phyloP scores from a whole-genome alignment of 2,113 vertebrate species.

The Lipotes vexillifer region DNA sequence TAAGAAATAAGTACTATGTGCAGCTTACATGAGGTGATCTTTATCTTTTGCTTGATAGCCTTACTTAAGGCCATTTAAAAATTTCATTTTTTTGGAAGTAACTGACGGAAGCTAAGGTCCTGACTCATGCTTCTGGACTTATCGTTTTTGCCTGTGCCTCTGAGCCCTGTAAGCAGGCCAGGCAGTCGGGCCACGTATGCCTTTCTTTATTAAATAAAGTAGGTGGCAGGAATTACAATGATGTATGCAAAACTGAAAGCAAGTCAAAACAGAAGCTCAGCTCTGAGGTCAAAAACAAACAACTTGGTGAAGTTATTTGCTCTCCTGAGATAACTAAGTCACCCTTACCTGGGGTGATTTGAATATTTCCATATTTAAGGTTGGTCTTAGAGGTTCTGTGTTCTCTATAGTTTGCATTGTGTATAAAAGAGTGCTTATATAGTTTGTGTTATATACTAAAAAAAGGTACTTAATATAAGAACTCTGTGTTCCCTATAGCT shows the following conservation, averaged over 20 bases:
- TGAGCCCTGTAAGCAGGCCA: neutral
- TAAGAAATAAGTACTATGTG: neutral
- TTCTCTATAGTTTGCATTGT: neutral
- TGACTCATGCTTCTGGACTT: neutral
- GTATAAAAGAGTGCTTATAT: neutral
- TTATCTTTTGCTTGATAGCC: neutral
- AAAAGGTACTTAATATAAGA: neutral
- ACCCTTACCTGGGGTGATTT: neutral
- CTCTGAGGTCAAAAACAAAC: neutral
- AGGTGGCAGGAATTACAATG: neutral
- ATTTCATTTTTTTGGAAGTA: neutral
- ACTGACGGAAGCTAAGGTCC: neutral
- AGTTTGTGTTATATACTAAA: neutral
- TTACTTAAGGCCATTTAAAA: neutral
- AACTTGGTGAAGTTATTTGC: neutral
- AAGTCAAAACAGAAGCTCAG: neutral
- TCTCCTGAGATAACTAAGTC: neutral
- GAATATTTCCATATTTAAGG: neutral
- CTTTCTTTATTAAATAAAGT: neutral
- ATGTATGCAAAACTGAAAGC: neutral
- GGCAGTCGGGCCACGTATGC: fast-evolving
- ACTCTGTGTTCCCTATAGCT: neutral
- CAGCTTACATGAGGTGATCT: neutral
- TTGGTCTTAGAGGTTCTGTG: neutral
- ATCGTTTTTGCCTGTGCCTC: neutral